phyloP scores from a whole-genome alignment of 2,888 invertebrate species.

The Metellina segmentata region DNA sequence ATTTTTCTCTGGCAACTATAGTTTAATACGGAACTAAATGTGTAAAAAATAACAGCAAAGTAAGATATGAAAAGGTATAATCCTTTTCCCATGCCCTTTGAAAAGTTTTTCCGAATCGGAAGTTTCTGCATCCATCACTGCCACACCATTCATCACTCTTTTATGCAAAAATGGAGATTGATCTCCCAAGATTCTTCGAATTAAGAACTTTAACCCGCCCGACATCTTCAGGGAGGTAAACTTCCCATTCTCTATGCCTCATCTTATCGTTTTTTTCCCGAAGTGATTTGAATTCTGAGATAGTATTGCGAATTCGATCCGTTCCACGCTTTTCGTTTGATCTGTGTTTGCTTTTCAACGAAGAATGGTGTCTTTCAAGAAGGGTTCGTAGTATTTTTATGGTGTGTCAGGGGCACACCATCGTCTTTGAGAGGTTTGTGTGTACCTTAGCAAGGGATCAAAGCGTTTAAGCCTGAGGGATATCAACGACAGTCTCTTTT shows the following conservation, averaged over 20 bases:
- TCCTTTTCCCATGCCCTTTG: neutral
- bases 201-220: neutral
- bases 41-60: neutral
- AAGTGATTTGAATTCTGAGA: neutral
- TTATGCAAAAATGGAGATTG: neutral
- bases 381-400: neutral
- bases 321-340: neutral
- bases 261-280: neutral
- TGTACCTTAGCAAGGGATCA: neutral
- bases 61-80: neutral
- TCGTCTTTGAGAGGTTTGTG: neutral
- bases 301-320: neutral
- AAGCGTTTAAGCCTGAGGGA: neutral
- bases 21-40: neutral
- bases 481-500: too few relatives aligned
- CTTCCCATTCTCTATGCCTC: neutral
- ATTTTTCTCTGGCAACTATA: too few relatives aligned
- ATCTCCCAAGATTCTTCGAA: neutral
- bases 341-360: neutral
- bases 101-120: neutral
- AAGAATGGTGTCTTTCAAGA: neutral
- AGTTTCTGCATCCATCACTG: neutral
- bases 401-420: too few relatives aligned
- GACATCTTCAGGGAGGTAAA: neutral
- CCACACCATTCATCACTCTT: neutral